phyloP scores from a whole-genome alignment of 2,113 vertebrate genomes.

The Lagopus leucura region DNA sequence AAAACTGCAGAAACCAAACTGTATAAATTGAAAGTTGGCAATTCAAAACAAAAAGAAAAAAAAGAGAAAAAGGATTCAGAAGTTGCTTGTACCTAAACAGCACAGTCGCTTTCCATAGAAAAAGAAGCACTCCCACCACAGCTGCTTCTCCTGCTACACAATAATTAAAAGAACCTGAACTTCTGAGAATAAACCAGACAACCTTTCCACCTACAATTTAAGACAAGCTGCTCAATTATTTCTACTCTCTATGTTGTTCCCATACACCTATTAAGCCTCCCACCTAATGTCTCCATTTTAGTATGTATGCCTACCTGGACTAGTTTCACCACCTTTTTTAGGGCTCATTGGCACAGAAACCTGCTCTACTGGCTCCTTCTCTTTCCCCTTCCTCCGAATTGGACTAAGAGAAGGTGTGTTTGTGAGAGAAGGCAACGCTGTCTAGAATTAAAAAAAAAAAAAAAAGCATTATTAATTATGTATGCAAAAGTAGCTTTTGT shows the following conservation, averaged over 20 bases:
- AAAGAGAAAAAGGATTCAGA: not conserved
- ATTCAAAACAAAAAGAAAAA: not conserved
- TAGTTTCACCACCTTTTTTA: conserved; percentile 88
- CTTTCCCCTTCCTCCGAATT: conserved; percentile 94
- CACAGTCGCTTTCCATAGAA: not conserved
- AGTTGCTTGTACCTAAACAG: not conserved
- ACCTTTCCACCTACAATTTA: not conserved
- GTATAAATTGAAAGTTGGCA: not conserved
- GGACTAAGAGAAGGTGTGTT: conserved; percentile 96
- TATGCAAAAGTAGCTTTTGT: not conserved
- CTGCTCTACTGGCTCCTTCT: conserved; percentile 87
- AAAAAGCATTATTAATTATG: not conserved
- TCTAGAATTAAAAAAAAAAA: conserved; percentile 74
- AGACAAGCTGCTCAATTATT: not conserved
- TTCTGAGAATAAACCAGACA: not conserved
- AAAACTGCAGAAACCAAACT: not conserved
- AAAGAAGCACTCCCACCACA: not conserved
- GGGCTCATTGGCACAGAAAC: conserved; percentile 88
- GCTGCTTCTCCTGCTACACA: not conserved
- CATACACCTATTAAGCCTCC: not conserved
- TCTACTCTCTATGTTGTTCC: not conserved
- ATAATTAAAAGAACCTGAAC: not conserved
- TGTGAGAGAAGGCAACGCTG: conserved; percentile 90
- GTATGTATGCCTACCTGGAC: conserved; percentile 79
- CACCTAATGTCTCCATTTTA: not conserved